Percentiles rank a stretch among this genome's conserved stretches.
phyloP scores from a whole-genome alignment of 2,888 invertebrate genomes.

The Sinhomidia bicolor region DNA sequence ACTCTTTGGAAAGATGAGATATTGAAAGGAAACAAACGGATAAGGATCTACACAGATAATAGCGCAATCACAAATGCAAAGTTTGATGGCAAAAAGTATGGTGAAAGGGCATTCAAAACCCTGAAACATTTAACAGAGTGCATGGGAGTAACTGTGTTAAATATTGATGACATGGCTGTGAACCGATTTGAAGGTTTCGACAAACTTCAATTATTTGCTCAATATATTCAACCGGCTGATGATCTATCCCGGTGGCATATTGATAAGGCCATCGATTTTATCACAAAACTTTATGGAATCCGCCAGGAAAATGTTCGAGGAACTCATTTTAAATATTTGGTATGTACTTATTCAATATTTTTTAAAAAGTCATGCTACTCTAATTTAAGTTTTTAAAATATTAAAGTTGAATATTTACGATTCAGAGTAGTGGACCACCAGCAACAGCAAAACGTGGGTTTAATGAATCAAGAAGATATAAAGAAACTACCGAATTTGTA shows the following conservation, averaged over 20 bases:
- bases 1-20: conserved; percentile 64
- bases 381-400: too few species aligned
- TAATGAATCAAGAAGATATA: too few species aligned
- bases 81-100: conserved; percentile 15
- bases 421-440: too few species aligned
- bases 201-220: conserved; percentile 59
- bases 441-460: too few species aligned
- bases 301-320: conserved; percentile 30
- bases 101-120: neutral
- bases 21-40: neutral
- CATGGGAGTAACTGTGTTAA: conserved; percentile 25
- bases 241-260: conserved; percentile 59
- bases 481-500: too few species aligned
- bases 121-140: conserved; percentile 23
- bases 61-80: neutral
- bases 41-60: conserved; percentile 43
- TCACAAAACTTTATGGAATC: conserved; percentile 44
- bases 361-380: too few species aligned
- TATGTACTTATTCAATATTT: neutral
- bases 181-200: conserved; percentile 12
- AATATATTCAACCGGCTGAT: conserved; percentile 65
- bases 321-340: neutral
- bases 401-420: too few species aligned
- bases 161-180: neutral
- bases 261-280: neutral